Base-by-base conservation (phyloP, 2,113 vertebrate species). In the Hyperopisus bebe region DNA sequence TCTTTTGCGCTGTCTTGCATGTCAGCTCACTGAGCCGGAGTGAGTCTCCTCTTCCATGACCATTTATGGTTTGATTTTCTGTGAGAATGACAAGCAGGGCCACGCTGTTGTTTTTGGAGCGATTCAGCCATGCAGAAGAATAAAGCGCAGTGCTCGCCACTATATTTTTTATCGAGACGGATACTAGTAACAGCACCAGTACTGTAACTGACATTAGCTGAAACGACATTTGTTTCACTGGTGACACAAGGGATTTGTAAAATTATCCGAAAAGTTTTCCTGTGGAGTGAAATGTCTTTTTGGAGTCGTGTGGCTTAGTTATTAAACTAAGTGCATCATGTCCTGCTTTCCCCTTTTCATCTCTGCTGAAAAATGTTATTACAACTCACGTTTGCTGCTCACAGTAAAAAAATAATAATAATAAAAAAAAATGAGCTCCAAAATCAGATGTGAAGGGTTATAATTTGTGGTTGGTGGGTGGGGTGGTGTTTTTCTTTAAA, bases 391-490 rank as follows among this genome's bases (percentile, higher is more conserved):
- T n/a, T 27, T 47, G 17, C n/a, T 77, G 53, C 44, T 77, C 24
- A 50, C 70, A 70, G 51, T 39, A n/a, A 13, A 77, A 74, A 35
- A 55, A 55, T 53, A 53, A 53, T 53, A 58, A 58, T 21, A 58
- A 58, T 1, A 15, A 51, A n/a, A 62, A 66, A 27, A 62, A 86
- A 70, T 74, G 1, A 19, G 17, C 15, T 24, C 8, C 31, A 44
- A 50, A 47, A 82, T 90, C 89, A 55, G 48, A 31, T 21, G 86
- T 21, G 24, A 27, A 35, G 53, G 50, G 86, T 83, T 58, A 13
- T 80, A 31, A 88, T 91, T 90, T 90, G 90, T 47, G 90, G 89
- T 83, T 70, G 55, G 9, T 31, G 89, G 91, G 91, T 74, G 90
- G 80, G 42, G 39, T 50, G 3, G 27, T 90, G 90, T 90, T 92